Conservation (phyloP, 2,888 invertebrate species). For the Muschampia plurimacula region DNA sequence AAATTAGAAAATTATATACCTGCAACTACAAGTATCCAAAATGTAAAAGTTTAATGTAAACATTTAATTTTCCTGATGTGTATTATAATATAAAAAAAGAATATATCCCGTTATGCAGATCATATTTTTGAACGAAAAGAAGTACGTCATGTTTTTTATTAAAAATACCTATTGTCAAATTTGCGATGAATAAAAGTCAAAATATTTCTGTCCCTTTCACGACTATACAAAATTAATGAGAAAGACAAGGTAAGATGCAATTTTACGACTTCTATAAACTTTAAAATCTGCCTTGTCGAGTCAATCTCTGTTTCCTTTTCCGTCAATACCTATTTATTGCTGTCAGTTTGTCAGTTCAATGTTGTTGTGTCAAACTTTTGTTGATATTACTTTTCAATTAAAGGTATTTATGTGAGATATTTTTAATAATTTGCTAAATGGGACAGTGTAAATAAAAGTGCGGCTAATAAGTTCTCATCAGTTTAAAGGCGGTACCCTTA, state of each 20-base stretch:
- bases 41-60: too few species aligned
- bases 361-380: conserved; percentile 79
- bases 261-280: neutral
- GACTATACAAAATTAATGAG: neutral
- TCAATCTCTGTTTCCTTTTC: conserved; percentile 24
- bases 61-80: too few species aligned
- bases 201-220: neutral
- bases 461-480: conserved; percentile 47
- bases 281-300: neutral
- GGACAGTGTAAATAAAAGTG: conserved; percentile 53
- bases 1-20: too few species aligned
- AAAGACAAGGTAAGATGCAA: conserved; percentile 14
- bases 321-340: conserved; percentile 53
- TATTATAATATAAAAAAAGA: neutral
- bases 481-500: conserved; percentile 41
- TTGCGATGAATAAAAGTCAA: neutral
- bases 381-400: conserved; percentile 73
- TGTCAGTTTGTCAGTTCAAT: conserved; percentile 37
- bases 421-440: conserved; percentile 66
- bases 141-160: conserved; percentile 12
- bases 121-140: neutral
- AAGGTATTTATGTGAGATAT: conserved; percentile 56
- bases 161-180: neutral
- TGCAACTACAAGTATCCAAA: too few species aligned
- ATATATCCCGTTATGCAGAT: neutral